Evolutionary conservation across 2,113 vertebrate species (phyloP).

Genomic region (Engraulis encrasicolus): DNA sequence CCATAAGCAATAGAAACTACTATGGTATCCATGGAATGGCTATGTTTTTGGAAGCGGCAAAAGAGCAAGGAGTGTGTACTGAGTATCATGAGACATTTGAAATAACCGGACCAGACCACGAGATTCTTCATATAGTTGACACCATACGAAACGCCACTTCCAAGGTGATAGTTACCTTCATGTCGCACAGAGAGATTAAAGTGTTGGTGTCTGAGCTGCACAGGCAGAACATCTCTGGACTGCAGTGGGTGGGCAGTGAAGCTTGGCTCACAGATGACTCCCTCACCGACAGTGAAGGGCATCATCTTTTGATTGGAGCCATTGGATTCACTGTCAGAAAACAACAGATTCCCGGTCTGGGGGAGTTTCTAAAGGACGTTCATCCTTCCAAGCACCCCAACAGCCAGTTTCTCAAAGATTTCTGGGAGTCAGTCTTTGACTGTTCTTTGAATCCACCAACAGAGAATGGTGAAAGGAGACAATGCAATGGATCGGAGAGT

Average conservation of each 20-base stretch:
- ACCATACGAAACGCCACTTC: conserved; percentile 69
- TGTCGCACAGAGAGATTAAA: conserved; percentile 76
- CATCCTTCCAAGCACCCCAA: conserved; percentile 69
- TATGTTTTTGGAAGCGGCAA: conserved; percentile 68
- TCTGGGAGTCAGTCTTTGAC: conserved; percentile 75
- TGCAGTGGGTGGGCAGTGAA: conserved; percentile 78
- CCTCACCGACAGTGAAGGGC: conserved; percentile 60
- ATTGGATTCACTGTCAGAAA: conserved; percentile 71
- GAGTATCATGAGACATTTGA: conserved; percentile 74
- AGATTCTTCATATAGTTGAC: conserved; percentile 62
- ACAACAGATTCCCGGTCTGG: conserved; percentile 69
- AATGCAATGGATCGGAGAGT: conserved; percentile 69
- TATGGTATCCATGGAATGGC: conserved; percentile 73
- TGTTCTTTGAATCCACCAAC: conserved; percentile 58
- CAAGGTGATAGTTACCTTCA: conserved; percentile 75
- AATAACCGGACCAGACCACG: conserved; percentile 62
- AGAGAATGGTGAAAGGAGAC: conserved; percentile 31
- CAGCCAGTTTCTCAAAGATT: conserved; percentile 72
- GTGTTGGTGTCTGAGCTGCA: conserved; percentile 66
- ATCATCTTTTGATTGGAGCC: conserved; percentile 65
- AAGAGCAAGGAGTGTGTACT: conserved; percentile 72
- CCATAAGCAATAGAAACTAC: conserved; percentile 70
- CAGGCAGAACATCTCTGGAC: conserved; percentile 68
- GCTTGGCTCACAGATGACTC: conserved; percentile 79
- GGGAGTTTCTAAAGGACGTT: conserved; percentile 64